Conservation (phyloP, 2,113 vertebrate genomes). For the Nothocercus nigrocapillus region DNA sequence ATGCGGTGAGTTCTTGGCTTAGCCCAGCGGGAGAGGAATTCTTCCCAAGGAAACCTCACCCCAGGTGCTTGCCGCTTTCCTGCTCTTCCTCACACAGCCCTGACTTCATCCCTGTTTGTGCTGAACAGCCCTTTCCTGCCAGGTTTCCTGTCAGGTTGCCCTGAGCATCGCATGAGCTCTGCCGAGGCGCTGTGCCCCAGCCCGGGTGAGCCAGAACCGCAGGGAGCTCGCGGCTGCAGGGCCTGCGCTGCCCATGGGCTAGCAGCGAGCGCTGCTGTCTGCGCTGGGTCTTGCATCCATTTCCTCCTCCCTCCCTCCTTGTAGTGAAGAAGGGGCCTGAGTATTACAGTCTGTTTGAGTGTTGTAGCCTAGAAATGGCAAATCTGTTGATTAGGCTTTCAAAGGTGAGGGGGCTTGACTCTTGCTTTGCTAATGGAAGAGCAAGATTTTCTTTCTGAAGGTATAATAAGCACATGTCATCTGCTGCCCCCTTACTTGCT, state of each 20-base stretch:
- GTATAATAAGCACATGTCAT: neutral
- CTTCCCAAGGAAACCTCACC: neutral
- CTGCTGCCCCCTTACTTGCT: neutral
- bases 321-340: neutral
- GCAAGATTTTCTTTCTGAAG: neutral
- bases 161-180: neutral
- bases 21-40: neutral
- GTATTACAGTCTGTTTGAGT: neutral
- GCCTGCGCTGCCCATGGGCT: neutral
- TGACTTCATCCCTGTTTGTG: neutral
- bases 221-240: neutral
- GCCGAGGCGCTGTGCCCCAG: neutral
- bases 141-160: too few relatives aligned
- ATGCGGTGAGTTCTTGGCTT: conserved; percentile 84
- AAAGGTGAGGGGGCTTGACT: neutral
- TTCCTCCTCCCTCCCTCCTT: neutral
- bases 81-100: neutral
- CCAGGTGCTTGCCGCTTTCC: neutral
- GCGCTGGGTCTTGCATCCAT: neutral
- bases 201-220: neutral
- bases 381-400: neutral
- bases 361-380: neutral
- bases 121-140: neutral
- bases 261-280: neutral
- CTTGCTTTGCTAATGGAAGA: neutral